Conservation (phyloP, 2,113 vertebrate genomes). For the Neodontobutis hainanensis region DNA sequence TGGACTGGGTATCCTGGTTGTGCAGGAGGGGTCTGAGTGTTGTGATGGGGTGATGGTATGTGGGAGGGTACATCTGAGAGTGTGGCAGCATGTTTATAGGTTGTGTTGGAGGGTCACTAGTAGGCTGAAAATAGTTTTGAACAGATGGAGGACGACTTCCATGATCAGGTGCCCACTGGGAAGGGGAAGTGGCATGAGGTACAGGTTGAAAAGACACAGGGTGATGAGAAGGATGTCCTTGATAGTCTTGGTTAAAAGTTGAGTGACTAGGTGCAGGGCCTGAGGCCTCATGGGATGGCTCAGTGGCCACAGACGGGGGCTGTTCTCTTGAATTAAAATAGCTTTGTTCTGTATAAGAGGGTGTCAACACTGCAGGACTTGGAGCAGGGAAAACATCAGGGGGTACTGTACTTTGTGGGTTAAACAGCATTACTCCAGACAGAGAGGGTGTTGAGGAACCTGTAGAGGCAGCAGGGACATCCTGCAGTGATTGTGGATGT, state of each 20-base stretch:
- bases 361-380: conserved; percentile 35
- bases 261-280: conserved; percentile 51
- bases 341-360: conserved; percentile 67
- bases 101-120: conserved; percentile 79
- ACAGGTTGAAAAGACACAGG: conserved; percentile 60
- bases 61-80: conserved; percentile 56
- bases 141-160: conserved; percentile 82
- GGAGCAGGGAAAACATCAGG: conserved; percentile 49
- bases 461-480: conserved; percentile 51
- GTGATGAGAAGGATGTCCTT: conserved; percentile 59
- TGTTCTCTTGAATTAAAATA: conserved; percentile 72
- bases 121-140: conserved; percentile 83
- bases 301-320: conserved; percentile 67
- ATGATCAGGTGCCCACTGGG: conserved; percentile 82
- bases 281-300: conserved; percentile 40
- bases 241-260: conserved; percentile 64
- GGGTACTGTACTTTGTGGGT: conserved; percentile 49
- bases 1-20: conserved; percentile 46
- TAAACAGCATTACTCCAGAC: conserved; percentile 60
- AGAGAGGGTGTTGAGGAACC: conserved; percentile 61
- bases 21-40: conserved; percentile 38
- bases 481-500: conserved; percentile 51
- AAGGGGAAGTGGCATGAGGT: conserved; percentile 70
- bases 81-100: conserved; percentile 71
- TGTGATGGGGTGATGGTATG: conserved; percentile 63